These are phyloP conservation scores for Heptranchias perlo DNA, from an alignment of 2,113 vertebrate species.

Conservation along the genomic window DNA sequence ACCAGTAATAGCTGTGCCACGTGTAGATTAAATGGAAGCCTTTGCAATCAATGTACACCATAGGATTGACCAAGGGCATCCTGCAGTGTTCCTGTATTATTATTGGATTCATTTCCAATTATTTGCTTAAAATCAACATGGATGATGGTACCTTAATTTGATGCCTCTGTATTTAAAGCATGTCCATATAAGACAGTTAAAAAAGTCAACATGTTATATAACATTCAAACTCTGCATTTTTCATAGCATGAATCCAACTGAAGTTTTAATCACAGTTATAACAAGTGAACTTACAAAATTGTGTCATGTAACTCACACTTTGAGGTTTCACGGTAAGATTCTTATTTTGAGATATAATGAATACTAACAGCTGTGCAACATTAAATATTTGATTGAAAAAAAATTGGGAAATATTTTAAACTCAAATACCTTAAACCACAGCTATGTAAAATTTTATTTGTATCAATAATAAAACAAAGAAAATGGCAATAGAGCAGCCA, in stretches of 20 bases:
- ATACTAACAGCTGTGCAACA: not conserved
- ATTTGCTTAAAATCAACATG: not conserved
- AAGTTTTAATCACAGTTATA: not conserved
- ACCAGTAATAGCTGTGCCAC: not conserved
- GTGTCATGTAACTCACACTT: not conserved
- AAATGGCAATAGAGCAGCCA: not conserved
- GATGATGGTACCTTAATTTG: not conserved
- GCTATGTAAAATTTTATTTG: too few relatives aligned
- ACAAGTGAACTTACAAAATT: not conserved
- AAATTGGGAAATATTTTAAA: not conserved
- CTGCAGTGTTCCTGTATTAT: not conserved
- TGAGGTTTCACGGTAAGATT: not conserved
- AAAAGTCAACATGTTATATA: not conserved
- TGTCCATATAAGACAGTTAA: not conserved
- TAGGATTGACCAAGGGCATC: not conserved
- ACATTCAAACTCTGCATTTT: not conserved
- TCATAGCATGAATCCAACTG: not conserved
- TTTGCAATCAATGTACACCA: not conserved
- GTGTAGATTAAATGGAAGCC: not conserved
- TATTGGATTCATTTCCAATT: not conserved
- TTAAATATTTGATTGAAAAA: not conserved
- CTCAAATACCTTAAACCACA: not conserved
- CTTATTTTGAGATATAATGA: not conserved
- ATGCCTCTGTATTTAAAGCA: not conserved
- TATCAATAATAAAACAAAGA: conserved; percentile 12